Base-by-base conservation (phyloP, 2,888 invertebrate species). In the Eustalomyia histrio region DNA sequence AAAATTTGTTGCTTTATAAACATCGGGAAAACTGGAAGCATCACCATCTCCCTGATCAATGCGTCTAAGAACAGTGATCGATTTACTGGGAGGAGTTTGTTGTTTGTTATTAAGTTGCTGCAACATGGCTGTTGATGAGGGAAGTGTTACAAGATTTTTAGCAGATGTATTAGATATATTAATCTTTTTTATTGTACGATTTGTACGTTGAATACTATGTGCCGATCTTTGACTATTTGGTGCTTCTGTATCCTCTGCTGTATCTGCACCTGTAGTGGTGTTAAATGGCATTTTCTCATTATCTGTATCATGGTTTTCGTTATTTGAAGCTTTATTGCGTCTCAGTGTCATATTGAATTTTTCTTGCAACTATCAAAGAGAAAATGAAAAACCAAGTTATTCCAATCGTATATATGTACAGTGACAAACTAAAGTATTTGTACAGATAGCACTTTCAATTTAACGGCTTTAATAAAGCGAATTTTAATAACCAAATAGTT, bases 31-130 rank as follows among this genome's bases (percentile, higher is more conserved):
- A 35, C 9, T 60, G 29, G 69, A 47, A 58, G 82, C 82, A 75
- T 85, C 85, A 14, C 85, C 85, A 76, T 80, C 80, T 7, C 86
- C 85, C 50, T 84, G 84, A 80, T 85, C 84, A 17, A 82, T 78
- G 9, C 80, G 78, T 55, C 68, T 79, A 33, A 79, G 69, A 17
- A 24, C 52, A 17, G 58, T 64, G 18, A 69, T 47, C 18, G 76
- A 10, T 14, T 65, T 76, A 17, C n/a, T 55, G 5, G n/a, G 3
- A 43, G 57, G 12, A 1, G 55, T 29, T 57, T 61, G 61, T 16
- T 74, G 67, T 12, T 67, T n/a, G n/a, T n/a, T 73, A 33, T 67
- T 14, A 12, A 60, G 6, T 17, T 76, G 67, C 16, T 72, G 67
- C n/a, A 64, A 24, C 14, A 64, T 53, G 61, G 72, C 47, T 5